Conservation (phyloP, 2,888 invertebrate genomes). For the Ectobius pallidus region DNA sequence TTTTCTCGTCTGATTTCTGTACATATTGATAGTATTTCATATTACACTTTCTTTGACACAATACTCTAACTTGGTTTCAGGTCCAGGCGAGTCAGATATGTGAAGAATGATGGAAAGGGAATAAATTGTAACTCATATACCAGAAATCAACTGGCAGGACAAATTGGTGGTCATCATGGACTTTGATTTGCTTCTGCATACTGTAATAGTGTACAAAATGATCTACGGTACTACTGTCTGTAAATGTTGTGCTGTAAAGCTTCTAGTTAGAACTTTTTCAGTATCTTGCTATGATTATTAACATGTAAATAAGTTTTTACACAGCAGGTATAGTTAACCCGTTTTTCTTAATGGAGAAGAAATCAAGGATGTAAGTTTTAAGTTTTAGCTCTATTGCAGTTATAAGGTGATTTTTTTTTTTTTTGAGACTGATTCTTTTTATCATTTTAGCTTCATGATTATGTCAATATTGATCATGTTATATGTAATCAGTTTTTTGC, state of each 20-base stretch:
- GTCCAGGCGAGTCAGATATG: slow-evolving; percentile 67
- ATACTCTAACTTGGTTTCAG: slow-evolving; percentile 54
- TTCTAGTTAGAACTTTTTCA: neutral
- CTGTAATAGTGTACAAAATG: slow-evolving; percentile 6
- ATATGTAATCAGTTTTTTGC: too few species aligned
- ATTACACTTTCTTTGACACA: too few species aligned
- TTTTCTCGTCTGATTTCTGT: too few species aligned
- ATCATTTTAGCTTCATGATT: too few species aligned
- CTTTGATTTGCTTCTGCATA: neutral
- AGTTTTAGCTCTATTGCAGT: neutral
- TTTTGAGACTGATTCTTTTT: neutral
- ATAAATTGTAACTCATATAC: neutral
- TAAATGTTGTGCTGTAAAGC: slow-evolving; percentile 24
- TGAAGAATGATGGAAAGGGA: slow-evolving; percentile 51
- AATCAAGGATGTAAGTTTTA: neutral
- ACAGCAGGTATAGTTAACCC: too few species aligned
- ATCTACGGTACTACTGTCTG: neutral
- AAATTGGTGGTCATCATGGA: neutral
- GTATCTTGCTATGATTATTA: neutral
- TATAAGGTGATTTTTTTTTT: neutral
- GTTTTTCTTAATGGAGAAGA: neutral
- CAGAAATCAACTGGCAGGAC: neutral
- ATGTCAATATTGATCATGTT: too few species aligned
- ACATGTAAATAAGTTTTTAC: neutral
- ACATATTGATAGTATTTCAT: too few species aligned